Evolutionary conservation across 2,797 vertebrate species (phyloP).

Genomic region (Buceros bicornis): DNA sequence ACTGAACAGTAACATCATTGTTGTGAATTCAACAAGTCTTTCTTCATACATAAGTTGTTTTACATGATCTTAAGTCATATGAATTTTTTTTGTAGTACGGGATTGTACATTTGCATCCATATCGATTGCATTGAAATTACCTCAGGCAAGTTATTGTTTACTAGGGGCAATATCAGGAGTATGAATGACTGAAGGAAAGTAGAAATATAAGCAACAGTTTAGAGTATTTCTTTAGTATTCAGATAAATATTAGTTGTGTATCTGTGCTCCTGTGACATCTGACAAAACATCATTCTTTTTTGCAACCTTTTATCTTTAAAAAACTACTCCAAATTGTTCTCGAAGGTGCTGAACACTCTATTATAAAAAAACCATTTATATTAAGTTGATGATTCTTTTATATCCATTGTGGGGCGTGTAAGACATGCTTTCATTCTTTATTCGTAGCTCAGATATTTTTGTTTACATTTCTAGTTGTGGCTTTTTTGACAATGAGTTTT

Average conservation of each 20-base stretch:
- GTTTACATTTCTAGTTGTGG: background rate
- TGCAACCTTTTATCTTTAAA: background rate
- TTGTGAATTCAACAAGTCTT: background rate
- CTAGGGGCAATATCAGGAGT: background rate
- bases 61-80: background rate
- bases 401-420: background rate
- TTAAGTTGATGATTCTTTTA: background rate
- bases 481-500: background rate
- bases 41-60: background rate
- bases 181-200: background rate
- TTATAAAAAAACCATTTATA: background rate
- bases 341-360: background rate
- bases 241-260: background rate
- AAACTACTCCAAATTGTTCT: background rate
- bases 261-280: background rate
- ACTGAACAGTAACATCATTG: background rate
- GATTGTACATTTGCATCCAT: background rate
- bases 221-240: background rate
- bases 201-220: background rate
- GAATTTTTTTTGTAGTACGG: background rate
- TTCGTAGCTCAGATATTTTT: background rate
- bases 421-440: background rate
- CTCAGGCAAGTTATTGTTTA: background rate
- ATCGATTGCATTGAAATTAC: background rate
- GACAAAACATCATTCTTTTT: background rate